Conservation (phyloP, 2,888 invertebrate species). For the Stenotaenia linearis region DNA sequence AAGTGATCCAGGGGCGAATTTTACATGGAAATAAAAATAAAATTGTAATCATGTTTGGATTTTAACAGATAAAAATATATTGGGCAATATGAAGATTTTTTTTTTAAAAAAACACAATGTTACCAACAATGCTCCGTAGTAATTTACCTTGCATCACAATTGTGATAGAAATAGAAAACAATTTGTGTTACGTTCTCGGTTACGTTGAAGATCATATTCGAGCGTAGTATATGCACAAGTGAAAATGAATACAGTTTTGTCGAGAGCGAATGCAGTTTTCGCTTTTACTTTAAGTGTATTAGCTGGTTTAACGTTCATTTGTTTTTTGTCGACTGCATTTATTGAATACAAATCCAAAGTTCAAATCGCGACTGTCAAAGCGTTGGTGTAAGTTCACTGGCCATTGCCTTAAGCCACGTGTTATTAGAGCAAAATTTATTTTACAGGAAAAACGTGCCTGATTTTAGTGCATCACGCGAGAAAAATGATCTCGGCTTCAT, state of each 20-base stretch:
- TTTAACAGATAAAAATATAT: too few species aligned
- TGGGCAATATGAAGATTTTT: too few species aligned
- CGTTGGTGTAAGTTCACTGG: constrained; percentile 85
- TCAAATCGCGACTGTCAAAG: constrained; percentile 81
- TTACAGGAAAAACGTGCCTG: constrained; percentile 89
- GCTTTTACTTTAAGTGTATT: constrained; percentile 93
- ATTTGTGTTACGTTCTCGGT: too few species aligned
- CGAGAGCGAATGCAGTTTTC: constrained; percentile 90
- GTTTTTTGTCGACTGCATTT: constrained; percentile 91
- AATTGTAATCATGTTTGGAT: too few species aligned
- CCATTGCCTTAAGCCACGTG: not conserved
- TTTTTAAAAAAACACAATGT: too few species aligned
- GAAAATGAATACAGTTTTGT: constrained; percentile 60
- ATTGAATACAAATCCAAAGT: constrained; percentile 81
- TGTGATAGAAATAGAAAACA: too few species aligned
- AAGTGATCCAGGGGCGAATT: too few species aligned
- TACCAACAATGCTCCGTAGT: too few species aligned
- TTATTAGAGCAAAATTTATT: constrained; percentile 35
- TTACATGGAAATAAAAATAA: too few species aligned
- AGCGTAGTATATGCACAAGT: too few species aligned
- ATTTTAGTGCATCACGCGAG: constrained; percentile 88
- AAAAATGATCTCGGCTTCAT: constrained; percentile 92
- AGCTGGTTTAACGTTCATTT: constrained; percentile 88
- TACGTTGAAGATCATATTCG: too few species aligned
- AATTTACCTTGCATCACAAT: too few species aligned